Base-by-base conservation (phyloP, 92 coral and sea anemone genomes). In the Siderastrea siderea region DNA sequence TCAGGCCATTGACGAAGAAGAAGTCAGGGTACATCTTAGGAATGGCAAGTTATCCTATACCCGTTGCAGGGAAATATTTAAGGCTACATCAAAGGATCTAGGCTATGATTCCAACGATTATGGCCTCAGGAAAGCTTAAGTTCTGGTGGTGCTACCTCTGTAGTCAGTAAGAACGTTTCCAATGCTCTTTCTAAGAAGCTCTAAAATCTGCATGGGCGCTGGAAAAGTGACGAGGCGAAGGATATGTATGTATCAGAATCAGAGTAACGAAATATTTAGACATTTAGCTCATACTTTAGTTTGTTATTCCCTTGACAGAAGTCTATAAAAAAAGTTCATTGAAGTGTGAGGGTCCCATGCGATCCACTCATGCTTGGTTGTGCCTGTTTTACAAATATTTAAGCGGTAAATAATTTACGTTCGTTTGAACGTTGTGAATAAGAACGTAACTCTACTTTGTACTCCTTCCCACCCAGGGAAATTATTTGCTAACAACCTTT, bases 1-100 rank as follows among this genome's bases (percentile, higher is more conserved):
- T 70, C 75, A 70, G 75, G 75, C 19, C 38, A 11, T 14, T 50
- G 50, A 72, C 77, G 59, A 72, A 72, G 61, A 72, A 49, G 43
- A 47, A 68, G 47, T 71, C 16, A 15, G 75, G 75, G 3, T 47
- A 72, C 48, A 72, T 50, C 58, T 72, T 14, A 50, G 58, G 58
- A 50, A 49, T 71, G 12, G 58, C 10, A 49, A 72, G 11, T 11
- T 72, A 15, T 49, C 60, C 13, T 72, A 49, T 50, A 72, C 59
- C 43, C 44, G 44, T 1, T 72, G 77, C 12, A 72, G 77, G 12
- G 58, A 72, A 5, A 72, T 72, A 48, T 15, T 50, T 49, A 72
- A 17, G 58, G 59, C 15, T 3, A 1, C 59, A 8, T 74, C 52
- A 54, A 75, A 54, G 2, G 17, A 55, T 10, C 4, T 75, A 17